Evolutionary conservation across 2,888 invertebrate species (phyloP).

Genomic region (Drosophila seclusa): DNA sequence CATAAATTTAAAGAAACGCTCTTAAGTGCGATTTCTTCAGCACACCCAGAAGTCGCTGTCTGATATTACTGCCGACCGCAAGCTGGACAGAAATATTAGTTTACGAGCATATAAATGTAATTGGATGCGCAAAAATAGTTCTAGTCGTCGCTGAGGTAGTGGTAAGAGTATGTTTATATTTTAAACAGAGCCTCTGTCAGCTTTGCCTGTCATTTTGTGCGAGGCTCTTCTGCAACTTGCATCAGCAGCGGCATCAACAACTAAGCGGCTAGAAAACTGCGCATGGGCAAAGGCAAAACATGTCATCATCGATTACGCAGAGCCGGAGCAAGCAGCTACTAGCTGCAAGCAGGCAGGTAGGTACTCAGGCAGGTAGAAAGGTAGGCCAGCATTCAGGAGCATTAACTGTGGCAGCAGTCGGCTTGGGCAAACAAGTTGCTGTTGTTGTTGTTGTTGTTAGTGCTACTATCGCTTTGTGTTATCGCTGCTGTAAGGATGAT

Average conservation of each 20-base stretch:
- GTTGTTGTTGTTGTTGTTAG: constrained; percentile 32
- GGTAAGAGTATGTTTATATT: constrained; percentile 53
- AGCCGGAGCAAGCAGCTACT: constrained; percentile 24
- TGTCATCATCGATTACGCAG: constrained; percentile 79
- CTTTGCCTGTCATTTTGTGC: constrained; percentile 45
- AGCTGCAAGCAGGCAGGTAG: constrained; percentile 7
- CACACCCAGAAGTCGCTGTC: constrained; percentile 6
- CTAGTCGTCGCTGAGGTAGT: constrained; percentile 10
- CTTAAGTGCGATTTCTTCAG: constrained; percentile 12
- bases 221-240: constrained; percentile 62
- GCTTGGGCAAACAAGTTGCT: constrained; percentile 64
- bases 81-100: constrained; percentile 74
- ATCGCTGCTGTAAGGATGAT: constrained; percentile 52
- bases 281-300: constrained; percentile 78
- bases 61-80: constrained; percentile 63
- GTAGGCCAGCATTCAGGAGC: constrained; percentile 22
- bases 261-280: constrained; percentile 48
- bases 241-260: constrained; percentile 17
- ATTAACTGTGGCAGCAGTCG: constrained; percentile 5
- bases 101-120: constrained; percentile 83
- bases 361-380: background rate
- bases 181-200: constrained; percentile 43
- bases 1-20: constrained; percentile 20
- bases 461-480: constrained; percentile 75
- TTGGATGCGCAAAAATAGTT: constrained; percentile 81